phyloP scores from a whole-genome alignment of 2,113 vertebrate species.

The Corythoichthys intestinalis region DNA sequence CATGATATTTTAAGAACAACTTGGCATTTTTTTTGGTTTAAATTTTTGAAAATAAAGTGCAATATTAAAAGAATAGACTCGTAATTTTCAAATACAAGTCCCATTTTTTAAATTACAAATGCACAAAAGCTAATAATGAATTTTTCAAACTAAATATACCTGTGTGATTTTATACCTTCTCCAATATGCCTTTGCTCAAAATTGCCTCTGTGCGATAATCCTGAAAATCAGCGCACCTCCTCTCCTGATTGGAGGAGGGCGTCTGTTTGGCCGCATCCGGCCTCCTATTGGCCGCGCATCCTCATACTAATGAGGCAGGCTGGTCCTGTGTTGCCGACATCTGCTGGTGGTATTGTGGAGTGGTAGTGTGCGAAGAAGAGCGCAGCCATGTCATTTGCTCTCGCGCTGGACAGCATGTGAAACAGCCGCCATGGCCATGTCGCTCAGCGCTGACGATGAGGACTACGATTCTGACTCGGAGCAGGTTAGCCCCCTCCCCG shows the following conservation, averaged over 20 bases:
- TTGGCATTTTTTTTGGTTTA: no score
- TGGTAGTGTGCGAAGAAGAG: slow-evolving; percentile 59
- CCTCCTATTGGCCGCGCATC: slow-evolving; percentile 52
- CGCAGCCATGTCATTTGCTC: slow-evolving; percentile 85
- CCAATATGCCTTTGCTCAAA: slow-evolving; percentile 70
- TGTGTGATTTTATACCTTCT: slow-evolving; percentile 58
- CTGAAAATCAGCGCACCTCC: slow-evolving; percentile 63
- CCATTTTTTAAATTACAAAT: not conserved
- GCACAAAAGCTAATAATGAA: not conserved
- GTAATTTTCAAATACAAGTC: not conserved
- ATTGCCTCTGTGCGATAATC: slow-evolving; percentile 65
- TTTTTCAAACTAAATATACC: not conserved
- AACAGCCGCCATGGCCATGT: slow-evolving; percentile 85
- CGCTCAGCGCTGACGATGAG: slow-evolving; percentile 88
- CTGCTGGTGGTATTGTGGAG: slow-evolving; percentile 72
- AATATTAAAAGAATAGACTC: no score
- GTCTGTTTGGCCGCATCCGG: slow-evolving; percentile 36
- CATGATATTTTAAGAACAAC: no score
- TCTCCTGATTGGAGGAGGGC: slow-evolving; percentile 48
- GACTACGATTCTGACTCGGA: slow-evolving; percentile 89
- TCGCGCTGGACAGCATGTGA: slow-evolving; percentile 78
- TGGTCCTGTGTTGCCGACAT: slow-evolving; percentile 70
- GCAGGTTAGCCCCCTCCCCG: slow-evolving; percentile 74
- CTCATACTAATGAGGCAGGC: slow-evolving; percentile 67
- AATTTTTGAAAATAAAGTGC: no score